Evolutionary conservation across 2,113 vertebrate genomes (phyloP).

Genomic region (Electrona antarctica): DNA sequence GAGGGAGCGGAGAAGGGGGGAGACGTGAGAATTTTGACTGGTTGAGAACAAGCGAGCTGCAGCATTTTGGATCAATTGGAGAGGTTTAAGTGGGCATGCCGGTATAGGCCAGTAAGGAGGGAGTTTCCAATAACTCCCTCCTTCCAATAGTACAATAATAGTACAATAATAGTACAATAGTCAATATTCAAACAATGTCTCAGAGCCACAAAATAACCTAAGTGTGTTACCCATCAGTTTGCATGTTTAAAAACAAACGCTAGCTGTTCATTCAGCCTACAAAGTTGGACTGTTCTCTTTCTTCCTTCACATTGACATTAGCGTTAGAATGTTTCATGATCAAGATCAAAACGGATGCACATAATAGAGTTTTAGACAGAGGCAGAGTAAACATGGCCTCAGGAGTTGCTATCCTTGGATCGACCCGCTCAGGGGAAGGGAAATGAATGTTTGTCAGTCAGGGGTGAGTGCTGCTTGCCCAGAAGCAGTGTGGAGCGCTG

Average conservation of each 20-base stretch:
- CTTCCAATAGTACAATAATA: no score
- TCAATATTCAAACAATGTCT: slow-evolving; percentile 75
- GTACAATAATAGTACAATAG: no score
- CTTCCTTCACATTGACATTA: slow-evolving; percentile 47
- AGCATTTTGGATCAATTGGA: no score
- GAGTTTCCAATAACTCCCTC: slow-evolving; percentile 3
- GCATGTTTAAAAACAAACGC: slow-evolving; percentile 69
- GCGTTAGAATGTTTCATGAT: slow-evolving; percentile 30
- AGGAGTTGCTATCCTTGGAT: slow-evolving; percentile 36
- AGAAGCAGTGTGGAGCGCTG: slow-evolving; percentile 10
- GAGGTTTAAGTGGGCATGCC: no score
- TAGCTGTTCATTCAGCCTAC: slow-evolving; percentile 60
- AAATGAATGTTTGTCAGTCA: slow-evolving; percentile 45
- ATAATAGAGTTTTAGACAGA: slow-evolving; percentile 32
- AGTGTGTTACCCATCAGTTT: slow-evolving; percentile 70
- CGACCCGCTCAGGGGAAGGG: slow-evolving; percentile 17
- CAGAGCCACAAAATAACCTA: slow-evolving; percentile 72
- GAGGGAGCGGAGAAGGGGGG: no score
- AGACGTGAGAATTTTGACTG: no score
- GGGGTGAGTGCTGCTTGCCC: slow-evolving; percentile 31
- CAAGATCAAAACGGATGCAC: slow-evolving; percentile 38
- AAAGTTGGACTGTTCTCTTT: slow-evolving; percentile 50
- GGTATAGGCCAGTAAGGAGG: no score
- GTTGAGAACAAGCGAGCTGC: no score
- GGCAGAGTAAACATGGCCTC: slow-evolving; percentile 25